Percentiles rank a stretch among this genome's conserved stretches.
phyloP scores from a whole-genome alignment of 2,113 vertebrate species.

The Apteryx mantelli region DNA sequence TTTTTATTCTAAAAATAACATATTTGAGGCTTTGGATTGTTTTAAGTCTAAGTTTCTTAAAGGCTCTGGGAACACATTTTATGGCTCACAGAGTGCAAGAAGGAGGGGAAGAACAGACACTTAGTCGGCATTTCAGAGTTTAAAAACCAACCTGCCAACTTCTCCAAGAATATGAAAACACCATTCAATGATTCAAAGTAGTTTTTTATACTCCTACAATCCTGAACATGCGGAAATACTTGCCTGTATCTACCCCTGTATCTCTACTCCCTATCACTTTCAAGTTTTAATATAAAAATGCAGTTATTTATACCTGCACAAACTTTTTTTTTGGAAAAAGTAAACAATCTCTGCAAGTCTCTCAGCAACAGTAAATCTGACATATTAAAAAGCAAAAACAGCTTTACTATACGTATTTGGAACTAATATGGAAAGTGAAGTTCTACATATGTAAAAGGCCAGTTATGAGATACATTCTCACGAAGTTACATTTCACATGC shows the following conservation, averaged over 20 bases:
- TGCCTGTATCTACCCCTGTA: neutral
- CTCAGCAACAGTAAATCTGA: neutral
- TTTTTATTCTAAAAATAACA: neutral
- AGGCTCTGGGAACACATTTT: neutral
- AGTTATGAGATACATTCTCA: neutral
- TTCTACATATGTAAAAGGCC: neutral
- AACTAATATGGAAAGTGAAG: neutral
- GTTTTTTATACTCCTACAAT: neutral
- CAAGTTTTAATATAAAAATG: neutral
- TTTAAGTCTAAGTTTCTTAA: neutral
- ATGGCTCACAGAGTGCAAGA: neutral
- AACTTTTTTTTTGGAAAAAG: neutral
- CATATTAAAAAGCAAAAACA: neutral
- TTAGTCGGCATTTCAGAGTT: neutral
- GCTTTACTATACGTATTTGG: neutral
- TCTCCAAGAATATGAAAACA: neutral
- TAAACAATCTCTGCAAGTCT: neutral
- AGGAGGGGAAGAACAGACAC: neutral
- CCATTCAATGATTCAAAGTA: neutral
- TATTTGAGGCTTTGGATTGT: neutral
- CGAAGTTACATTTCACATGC: neutral
- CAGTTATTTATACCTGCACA: neutral
- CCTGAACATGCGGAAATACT: neutral
- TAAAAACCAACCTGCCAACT: neutral
- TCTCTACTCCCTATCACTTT: neutral